Base-by-base conservation (phyloP, 2,888 invertebrate species). In the Temnothorax unifasciatus region DNA sequence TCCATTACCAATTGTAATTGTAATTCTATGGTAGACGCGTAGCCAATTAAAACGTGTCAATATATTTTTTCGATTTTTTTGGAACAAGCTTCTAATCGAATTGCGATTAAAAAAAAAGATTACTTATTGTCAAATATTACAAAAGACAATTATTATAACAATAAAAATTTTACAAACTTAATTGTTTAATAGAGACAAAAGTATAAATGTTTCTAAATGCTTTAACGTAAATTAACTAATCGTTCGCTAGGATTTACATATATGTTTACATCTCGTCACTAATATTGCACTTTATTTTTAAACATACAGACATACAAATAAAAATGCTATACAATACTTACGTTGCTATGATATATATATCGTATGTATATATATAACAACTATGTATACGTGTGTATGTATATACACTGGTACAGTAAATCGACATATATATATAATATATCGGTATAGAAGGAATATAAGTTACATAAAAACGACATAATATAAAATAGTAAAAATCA, bases 271-370 rank as follows among this genome's bases (percentile, higher is more conserved):
- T 44, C 59, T 61, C 9, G 15, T 66, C n/a, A 52, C 77, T 85
- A 84, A 83, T 84, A 93, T 93, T 93, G 93, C 93, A 93, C 93
- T 93, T 93, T 93, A 92, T 92, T 92, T 90, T 89, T 84, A 87
- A 92, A 92, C 91, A 88, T 93, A 92, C 90, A 92, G 90, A 92
- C 89, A 90, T 93, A 91, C 87, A 93, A 92, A 93, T 93, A 91
- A 92, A 92, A 93, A 92, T 90, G 89, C 90, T 92, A 91, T 92
- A 89, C 90, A 93, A 91, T 92, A 90, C 84, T 91, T 86, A 91
- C 82, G 87, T 81, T 85, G 76, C 87, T 86, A 90, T 77, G 82
- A 86, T 15, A 61, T 86, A 89, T 77, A 68, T 87, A 85, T 57
- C 29, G 18, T 44, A 50, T 63, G 11, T 21, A 64, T 64, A 41